A percentile compares a stretch with the other conserved stretches of the same genome.
Conservation (phyloP, 92 coral and sea anemone genomes). For the Chrysogorgia sp. region DNA sequence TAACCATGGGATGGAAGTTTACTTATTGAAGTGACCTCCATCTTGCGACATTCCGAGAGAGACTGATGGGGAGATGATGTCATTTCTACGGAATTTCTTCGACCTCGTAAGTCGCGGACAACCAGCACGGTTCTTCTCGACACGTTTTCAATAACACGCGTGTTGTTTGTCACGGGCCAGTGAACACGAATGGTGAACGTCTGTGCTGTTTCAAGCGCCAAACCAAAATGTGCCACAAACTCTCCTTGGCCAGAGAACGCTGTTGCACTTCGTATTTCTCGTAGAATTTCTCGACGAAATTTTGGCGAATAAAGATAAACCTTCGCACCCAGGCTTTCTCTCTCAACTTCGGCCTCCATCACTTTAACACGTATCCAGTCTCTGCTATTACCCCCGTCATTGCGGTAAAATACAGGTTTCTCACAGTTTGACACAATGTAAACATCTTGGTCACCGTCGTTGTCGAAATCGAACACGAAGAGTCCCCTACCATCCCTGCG, state of each 20-base stretch:
- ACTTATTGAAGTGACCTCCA: slow-evolving; percentile 77
- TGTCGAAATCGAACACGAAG: slow-evolving; percentile 91
- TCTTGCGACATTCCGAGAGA: slow-evolving; percentile 71
- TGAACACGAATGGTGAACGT: slow-evolving; percentile 76
- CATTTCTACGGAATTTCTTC: slow-evolving; percentile 80
- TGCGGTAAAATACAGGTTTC: slow-evolving; percentile 85
- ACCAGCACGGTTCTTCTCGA: slow-evolving; percentile 76
- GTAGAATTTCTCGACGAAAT: slow-evolving; percentile 70
- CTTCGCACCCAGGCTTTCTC: slow-evolving; percentile 86
- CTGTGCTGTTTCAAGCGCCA: slow-evolving; percentile 78
- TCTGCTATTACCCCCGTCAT: slow-evolving; percentile 79
- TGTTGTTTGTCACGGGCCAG: slow-evolving; percentile 98
- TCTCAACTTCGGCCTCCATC: slow-evolving; percentile 77
- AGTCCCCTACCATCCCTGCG: slow-evolving; percentile 89
- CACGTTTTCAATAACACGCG: slow-evolving; percentile 85
- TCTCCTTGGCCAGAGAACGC: slow-evolving; percentile 92
- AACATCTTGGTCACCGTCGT: slow-evolving; percentile 95
- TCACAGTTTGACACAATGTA: slow-evolving; percentile 78
- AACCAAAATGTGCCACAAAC: slow-evolving; percentile 81
- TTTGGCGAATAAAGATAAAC: slow-evolving; percentile 85
- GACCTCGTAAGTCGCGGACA: slow-evolving; percentile 80
- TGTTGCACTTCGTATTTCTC: slow-evolving; percentile 74
- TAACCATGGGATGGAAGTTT: slow-evolving; percentile 82
- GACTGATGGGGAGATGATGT: slow-evolving; percentile 82
- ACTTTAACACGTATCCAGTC: slow-evolving; percentile 89